Evolutionary conservation across 2,113 vertebrate species (phyloP), one percentile per base, ranked within the genome.

Genomic region (Paradoxurus hermaphroditus): DNA sequence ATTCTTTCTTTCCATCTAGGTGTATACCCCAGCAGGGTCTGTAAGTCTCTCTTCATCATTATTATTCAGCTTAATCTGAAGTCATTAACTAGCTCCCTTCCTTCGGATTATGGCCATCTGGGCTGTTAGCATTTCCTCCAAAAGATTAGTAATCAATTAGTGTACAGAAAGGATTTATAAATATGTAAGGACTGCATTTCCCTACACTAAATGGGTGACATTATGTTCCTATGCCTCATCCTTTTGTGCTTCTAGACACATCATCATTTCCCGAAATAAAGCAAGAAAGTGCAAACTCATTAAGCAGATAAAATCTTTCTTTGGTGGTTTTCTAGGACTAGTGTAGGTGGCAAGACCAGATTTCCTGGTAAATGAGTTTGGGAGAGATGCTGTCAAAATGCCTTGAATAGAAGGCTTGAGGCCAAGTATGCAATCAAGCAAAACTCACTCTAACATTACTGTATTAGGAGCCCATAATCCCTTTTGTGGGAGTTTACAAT

Each of bases 181-280:
- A 78, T 95, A 75, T 72, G 44, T 81, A 90, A 84, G 39, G 87
- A 72, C 21, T 78, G 10, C 49, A 15, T 78, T 94, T 92, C 15
- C 8, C n/a, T 44, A 36, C 31, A 41, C 95, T 92, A 92, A 92
- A 68, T 31, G 46, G 3, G 65, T 34, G 29, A 86, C 36, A 56
- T 31, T 95, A 90, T 84, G 8, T 91, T 82, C 27, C 44, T 56
- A 7, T 83, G 56, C 19, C 18, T 96, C 44, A 51, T 63, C n/a
- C 41, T 93, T 87, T 96, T 65, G 63, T 87, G 27, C 68, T 79
- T 92, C 84, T 13, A 63, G 70, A 97, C 92, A 53, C 68, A 95
- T 84, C 34, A 56, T 68, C 29, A 88, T 86, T 97, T 95, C 84
- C 63, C 51, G n/a, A 93, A 95, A 92, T 97, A 94, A 82, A 90